A percentile compares a stretch with the other conserved stretches of the same genome.
Evolutionary conservation across 2,888 invertebrate genomes (phyloP).

Genomic region (Augiades crinisus): DNA sequence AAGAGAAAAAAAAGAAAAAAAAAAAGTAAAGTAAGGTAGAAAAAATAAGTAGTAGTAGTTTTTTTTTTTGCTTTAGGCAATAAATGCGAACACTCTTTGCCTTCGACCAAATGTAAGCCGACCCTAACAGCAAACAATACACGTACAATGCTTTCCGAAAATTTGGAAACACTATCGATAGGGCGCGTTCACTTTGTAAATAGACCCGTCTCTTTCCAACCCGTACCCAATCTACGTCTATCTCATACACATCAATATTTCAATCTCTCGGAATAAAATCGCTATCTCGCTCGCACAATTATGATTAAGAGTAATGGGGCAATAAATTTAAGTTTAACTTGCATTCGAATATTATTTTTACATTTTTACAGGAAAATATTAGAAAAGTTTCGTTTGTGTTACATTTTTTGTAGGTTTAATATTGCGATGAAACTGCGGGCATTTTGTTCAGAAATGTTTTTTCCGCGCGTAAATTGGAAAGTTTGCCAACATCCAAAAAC

Average conservation of each 20-base stretch:
- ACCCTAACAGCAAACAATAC: conserved; percentile 58
- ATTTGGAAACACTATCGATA: conserved; percentile 80
- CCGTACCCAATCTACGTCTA: conserved; percentile 34
- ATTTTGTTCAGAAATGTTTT: conserved; percentile 38
- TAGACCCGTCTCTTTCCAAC: conserved; percentile 50
- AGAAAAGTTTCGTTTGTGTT: conserved; percentile 38
- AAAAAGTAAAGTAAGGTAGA: no score
- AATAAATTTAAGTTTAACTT: conserved; percentile 46
- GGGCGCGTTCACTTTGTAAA: conserved; percentile 70
- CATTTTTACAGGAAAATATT: conserved; percentile 38
- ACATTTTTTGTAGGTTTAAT: conserved; percentile 4
- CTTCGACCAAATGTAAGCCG: conserved; percentile 53
- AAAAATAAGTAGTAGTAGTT: no score
- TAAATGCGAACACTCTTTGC: background rate
- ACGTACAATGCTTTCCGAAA: conserved; percentile 74
- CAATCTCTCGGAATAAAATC: conserved; percentile 39
- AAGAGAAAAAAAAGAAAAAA: no score
- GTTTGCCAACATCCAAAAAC: conserved; percentile 48
- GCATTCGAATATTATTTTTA: conserved; percentile 38
- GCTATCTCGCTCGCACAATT: conserved; percentile 46
- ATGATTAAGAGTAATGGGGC: conserved; percentile 60
- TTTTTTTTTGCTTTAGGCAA: background rate
- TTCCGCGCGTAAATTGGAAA: conserved; percentile 42
- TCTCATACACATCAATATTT: conserved; percentile 34
- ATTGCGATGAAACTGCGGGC: conserved; percentile 25